Percentiles rank a stretch among this genome's conserved stretches.
These are phyloP conservation scores for Muntiacus reevesi DNA, from an alignment of 2,113 vertebrate species.

Conservation along the genomic window DNA sequence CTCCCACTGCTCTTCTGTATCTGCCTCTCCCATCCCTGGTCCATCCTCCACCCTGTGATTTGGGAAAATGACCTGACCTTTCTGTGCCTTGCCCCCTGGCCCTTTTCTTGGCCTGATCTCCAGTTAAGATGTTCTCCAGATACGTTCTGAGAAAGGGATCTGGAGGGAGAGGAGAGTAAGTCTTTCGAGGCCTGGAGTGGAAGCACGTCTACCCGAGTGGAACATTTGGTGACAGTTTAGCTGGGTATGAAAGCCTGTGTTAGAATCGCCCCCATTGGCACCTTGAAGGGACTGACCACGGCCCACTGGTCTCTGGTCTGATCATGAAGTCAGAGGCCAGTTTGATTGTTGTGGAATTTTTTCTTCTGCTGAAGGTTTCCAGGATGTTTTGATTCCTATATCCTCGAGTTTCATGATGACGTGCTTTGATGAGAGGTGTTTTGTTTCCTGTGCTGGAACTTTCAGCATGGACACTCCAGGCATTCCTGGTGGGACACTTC, in stretches of 20 bases:
- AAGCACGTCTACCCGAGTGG: accelerated
- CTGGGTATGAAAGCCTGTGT: neutral
- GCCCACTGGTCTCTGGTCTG: neutral
- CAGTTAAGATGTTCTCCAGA: accelerated
- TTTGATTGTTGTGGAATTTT: neutral
- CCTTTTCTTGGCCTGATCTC: neutral
- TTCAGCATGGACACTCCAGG: accelerated
- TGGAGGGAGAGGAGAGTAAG: neutral
- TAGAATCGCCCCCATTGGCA: neutral
- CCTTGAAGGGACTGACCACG: neutral
- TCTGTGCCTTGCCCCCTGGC: neutral
- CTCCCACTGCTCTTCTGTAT: no score
- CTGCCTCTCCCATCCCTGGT: neutral
- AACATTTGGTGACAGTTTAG: neutral
- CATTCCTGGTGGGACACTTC: neutral
- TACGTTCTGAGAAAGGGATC: neutral
- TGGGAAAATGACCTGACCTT: neutral
- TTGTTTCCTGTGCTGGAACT: neutral
- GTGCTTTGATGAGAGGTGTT: neutral
- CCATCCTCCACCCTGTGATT: neutral
- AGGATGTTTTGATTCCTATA: neutral
- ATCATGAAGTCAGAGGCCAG: neutral
- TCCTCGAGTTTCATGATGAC: neutral
- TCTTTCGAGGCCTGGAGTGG: neutral
- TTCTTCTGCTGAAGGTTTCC: neutral